Percentiles rank a stretch among this genome's conserved stretches.
Conservation (phyloP, 1,140 invertebrate species). For the Littorina saxatilis region DNA sequence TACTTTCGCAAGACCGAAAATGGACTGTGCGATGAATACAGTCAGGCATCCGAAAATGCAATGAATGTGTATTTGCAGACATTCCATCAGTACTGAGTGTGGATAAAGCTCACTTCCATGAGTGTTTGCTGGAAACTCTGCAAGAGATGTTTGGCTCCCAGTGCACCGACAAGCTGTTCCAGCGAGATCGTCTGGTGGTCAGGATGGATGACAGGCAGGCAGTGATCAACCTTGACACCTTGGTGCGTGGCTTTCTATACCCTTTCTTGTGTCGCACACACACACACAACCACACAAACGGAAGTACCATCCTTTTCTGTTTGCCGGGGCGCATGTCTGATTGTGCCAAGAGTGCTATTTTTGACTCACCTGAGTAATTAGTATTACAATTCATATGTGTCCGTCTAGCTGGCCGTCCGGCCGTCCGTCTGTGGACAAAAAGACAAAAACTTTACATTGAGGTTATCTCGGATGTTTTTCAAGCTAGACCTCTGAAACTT, state of each 20-base stretch:
- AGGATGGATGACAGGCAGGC: slow-evolving; percentile 90
- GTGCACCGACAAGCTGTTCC: slow-evolving; percentile 95
- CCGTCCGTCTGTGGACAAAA: neutral
- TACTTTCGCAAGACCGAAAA: too few species aligned
- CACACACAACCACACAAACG: too few species aligned
- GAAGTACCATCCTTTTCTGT: neutral
- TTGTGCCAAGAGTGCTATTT: neutral
- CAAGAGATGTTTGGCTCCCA: slow-evolving; percentile 91
- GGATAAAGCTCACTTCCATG: slow-evolving; percentile 78
- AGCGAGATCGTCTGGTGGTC: slow-evolving; percentile 91
- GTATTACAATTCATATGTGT: neutral
- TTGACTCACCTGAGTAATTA: neutral
- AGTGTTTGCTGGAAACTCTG: slow-evolving; percentile 94
- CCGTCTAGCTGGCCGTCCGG: neutral
- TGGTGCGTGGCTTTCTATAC: slow-evolving; percentile 79
- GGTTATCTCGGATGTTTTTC: too few species aligned
- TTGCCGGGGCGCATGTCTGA: neutral
- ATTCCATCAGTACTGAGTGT: slow-evolving; percentile 65
- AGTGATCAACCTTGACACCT: slow-evolving; percentile 87
- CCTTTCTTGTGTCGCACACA: neutral
- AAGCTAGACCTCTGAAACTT: too few species aligned
- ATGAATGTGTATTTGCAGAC: slow-evolving; percentile 51
- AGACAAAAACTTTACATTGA: too few species aligned
- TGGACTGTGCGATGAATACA: too few species aligned
- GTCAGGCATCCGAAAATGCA: too few species aligned